A percentile compares a stretch with the other conserved stretches of the same genome.
Conservation (phyloP, 2,113 vertebrate species). For the Ailuropoda melanoleuca region DNA sequence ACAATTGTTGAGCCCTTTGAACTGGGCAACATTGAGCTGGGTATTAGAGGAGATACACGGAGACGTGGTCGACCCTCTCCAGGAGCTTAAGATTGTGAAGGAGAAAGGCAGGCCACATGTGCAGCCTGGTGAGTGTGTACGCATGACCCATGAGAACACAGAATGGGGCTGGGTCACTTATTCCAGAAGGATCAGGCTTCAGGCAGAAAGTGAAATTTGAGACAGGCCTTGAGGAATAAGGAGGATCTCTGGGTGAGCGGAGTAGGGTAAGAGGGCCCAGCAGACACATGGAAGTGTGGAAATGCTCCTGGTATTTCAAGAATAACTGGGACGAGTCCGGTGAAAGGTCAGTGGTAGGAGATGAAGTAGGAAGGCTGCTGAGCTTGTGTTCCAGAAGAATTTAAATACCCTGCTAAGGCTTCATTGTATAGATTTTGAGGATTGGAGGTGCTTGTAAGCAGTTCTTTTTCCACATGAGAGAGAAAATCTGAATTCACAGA, state of each 20-base stretch:
- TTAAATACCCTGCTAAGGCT: background rate
- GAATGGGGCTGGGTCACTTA: background rate
- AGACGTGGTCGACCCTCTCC: background rate
- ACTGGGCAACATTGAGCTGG: background rate
- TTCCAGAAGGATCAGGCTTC: background rate
- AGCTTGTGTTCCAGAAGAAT: background rate
- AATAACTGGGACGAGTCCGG: background rate
- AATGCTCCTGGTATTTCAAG: background rate
- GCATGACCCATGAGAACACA: accelerated
- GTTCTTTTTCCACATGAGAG: background rate
- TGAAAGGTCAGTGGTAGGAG: background rate
- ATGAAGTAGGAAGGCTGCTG: background rate
- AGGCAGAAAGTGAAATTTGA: background rate
- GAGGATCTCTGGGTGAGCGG: background rate
- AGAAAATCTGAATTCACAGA: background rate
- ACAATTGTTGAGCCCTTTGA: background rate
- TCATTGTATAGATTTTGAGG: background rate
- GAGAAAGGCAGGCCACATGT: background rate
- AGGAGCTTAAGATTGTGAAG: too few relatives aligned
- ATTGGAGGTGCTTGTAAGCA: background rate
- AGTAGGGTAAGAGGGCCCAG: background rate
- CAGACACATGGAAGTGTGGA: background rate
- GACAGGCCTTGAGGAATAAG: background rate
- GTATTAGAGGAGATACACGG: background rate
- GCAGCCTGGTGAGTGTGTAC: background rate